Conservation (phyloP, 2,888 invertebrate genomes). For the Atrina japonica region DNA sequence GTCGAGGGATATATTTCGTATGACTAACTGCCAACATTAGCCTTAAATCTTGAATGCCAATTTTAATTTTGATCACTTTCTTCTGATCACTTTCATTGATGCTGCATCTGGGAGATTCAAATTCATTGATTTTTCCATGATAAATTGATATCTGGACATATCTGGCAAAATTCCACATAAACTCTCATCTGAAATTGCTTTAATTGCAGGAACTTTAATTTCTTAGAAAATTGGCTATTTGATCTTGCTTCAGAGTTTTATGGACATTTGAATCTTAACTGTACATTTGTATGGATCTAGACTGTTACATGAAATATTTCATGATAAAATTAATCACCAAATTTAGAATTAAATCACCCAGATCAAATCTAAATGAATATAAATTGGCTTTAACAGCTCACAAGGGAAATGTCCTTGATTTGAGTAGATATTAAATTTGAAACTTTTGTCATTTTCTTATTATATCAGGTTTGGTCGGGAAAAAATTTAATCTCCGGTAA, state of each 20-base stretch:
- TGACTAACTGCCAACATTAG: conserved; percentile 22
- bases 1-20: conserved; percentile 20
- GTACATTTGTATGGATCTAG: conserved; percentile 38
- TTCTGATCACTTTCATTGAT: conserved; percentile 24
- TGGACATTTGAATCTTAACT: conserved; percentile 38
- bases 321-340: conserved; percentile 14
- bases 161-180: conserved; percentile 38
- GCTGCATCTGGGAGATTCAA: conserved; percentile 39
- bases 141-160: conserved; percentile 34
- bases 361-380: conserved; percentile 22
- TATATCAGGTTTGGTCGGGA: too few species aligned
- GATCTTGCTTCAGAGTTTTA: conserved; percentile 34
- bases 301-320: conserved; percentile 24
- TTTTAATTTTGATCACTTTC: conserved; percentile 34
- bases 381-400: conserved; percentile 22
- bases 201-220: conserved; percentile 44
- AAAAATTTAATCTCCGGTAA: too few species aligned
- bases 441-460: too few species aligned
- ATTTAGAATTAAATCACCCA: conserved; percentile 22
- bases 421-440: too few species aligned
- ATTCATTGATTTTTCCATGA: conserved; percentile 38
- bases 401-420: conserved; percentile 14
- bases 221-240: conserved; percentile 51
- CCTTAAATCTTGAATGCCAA: conserved; percentile 31
- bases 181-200: conserved; percentile 36